Percentiles rank a stretch among this genome's conserved stretches.
These are phyloP conservation scores for Bubo scandiacus DNA, from an alignment of 2,113 vertebrate species.

Conservation along the genomic window DNA sequence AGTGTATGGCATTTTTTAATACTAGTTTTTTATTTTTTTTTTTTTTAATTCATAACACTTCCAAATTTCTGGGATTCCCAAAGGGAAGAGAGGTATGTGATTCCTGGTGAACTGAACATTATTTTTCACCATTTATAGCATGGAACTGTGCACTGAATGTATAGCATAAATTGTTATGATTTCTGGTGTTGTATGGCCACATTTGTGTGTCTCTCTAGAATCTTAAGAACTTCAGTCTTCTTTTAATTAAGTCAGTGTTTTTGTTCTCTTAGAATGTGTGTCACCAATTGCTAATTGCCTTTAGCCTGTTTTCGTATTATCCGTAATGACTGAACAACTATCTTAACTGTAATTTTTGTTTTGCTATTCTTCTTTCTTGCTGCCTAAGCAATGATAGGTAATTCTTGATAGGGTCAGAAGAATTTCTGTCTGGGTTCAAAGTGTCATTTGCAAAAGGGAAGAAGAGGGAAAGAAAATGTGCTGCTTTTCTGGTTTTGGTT, in stretches of 20 bases:
- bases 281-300: background rate
- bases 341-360: background rate
- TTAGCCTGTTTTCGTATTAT: background rate
- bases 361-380: background rate
- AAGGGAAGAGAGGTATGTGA: conserved; percentile 86
- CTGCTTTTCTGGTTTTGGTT: background rate
- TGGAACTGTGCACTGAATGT: background rate
- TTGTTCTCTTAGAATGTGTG: background rate
- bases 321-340: background rate
- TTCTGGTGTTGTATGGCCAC: background rate
- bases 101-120: conserved; percentile 2
- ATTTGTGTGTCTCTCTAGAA: background rate
- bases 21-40: conserved; percentile 49
- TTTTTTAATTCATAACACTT: conserved; percentile 69
- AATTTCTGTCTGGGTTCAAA: background rate
- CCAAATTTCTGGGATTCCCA: conserved; percentile 71
- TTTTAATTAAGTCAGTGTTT: background rate
- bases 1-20: conserved; percentile 47
- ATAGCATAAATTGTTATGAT: background rate
- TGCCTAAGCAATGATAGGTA: background rate
- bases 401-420: background rate
- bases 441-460: background rate
- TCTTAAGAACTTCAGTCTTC: background rate
- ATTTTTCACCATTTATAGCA: conserved; percentile 11
- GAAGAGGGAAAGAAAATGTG: background rate